Base-by-base conservation (phyloP, 2,888 invertebrate genomes). In the Chalcis sispes region DNA sequence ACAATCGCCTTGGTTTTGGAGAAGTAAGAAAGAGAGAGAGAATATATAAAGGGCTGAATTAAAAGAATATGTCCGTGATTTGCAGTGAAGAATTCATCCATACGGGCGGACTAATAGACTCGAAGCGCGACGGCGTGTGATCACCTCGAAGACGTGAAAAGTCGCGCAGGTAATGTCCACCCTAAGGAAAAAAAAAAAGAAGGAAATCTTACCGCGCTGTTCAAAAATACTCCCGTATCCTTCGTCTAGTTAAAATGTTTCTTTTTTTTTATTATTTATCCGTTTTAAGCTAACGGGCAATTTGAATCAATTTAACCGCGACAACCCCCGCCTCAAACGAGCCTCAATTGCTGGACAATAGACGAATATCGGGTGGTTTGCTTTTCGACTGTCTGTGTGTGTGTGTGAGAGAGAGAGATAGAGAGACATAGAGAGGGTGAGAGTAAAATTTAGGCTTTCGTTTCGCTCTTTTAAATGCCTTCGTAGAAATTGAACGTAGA, bases 171-270 rank as follows among this genome's bases (percentile, higher is more conserved):
- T 86, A 85, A 83, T 75, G n/a, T n/a, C n/a, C 27, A 50, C 13
- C 7, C 25, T 25, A 42, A 18, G 29, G 48, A 64, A 64, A 48
- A 48, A 46, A 46, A 46, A 46, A 15, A 15, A n/a, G n/a, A n/a
- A n/a, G n/a, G n/a, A n/a, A n/a, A n/a, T n/a, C n/a, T n/a, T n/a
- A n/a, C 75, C n/a, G n/a, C 71, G 29, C 70, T 77, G 82, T 82
- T 86, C n/a, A n/a, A n/a, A 88, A 87, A 87, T 88, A 84, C 83
- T 88, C 87, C 87, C 87, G 85, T 87, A 88, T 87, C 85, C 79
- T 82, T 80, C 56, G 23, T 59, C 10, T 42, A 58, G 64, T 23
- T 67, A 29, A 54, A 46, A 64, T 75, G 80, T 79, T 79, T 80
- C 78, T 78, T 75, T 78, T n/a, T n/a, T n/a, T n/a, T n/a, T n/a